Evolutionary conservation across 2,888 invertebrate genomes (phyloP).

Genomic region (Graphium colonna): DNA sequence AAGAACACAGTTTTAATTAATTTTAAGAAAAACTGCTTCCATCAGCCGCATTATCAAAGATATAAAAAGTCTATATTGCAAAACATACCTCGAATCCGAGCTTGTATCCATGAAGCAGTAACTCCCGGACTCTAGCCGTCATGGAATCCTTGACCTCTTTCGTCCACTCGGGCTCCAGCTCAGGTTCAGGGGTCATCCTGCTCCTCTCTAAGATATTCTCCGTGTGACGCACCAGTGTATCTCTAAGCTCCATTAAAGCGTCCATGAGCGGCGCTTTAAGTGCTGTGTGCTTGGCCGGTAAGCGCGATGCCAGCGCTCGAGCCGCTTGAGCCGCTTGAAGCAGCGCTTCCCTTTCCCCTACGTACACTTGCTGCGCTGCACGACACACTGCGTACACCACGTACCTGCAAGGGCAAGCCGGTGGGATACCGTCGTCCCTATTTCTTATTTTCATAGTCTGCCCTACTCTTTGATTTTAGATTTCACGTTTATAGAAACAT

Average conservation of each 20-base stretch:
- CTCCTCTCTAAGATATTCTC: slow-evolving; percentile 46
- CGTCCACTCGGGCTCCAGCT: slow-evolving; percentile 27
- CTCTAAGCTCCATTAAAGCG: slow-evolving; percentile 56
- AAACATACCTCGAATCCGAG: slow-evolving; percentile 91
- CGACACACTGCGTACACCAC: slow-evolving; percentile 82
- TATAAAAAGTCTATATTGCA: no score
- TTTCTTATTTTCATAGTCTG: no score
- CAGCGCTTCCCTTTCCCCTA: slow-evolving; percentile 87
- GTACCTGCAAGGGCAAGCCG: slow-evolving; percentile 36
- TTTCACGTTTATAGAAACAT: no score
- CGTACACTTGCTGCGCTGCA: slow-evolving; percentile 88
- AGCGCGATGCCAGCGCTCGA: slow-evolving; percentile 81
- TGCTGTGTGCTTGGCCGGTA: slow-evolving; percentile 42
- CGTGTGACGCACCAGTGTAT: slow-evolving; percentile 53
- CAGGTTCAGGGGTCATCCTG: slow-evolving; percentile 22
- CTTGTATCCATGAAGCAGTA: slow-evolving; percentile 91
- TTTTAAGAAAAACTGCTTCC: no score
- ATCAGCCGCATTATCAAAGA: no score
- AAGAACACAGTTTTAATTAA: no score
- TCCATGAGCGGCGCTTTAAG: slow-evolving; percentile 50
- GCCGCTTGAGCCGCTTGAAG: slow-evolving; percentile 91
- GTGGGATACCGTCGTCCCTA: no score
- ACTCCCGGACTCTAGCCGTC: slow-evolving; percentile 51
- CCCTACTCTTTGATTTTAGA: no score
- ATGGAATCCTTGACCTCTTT: slow-evolving; percentile 47